phyloP scores from a whole-genome alignment of 2,113 vertebrate species.

The Macquaria ambigua region DNA sequence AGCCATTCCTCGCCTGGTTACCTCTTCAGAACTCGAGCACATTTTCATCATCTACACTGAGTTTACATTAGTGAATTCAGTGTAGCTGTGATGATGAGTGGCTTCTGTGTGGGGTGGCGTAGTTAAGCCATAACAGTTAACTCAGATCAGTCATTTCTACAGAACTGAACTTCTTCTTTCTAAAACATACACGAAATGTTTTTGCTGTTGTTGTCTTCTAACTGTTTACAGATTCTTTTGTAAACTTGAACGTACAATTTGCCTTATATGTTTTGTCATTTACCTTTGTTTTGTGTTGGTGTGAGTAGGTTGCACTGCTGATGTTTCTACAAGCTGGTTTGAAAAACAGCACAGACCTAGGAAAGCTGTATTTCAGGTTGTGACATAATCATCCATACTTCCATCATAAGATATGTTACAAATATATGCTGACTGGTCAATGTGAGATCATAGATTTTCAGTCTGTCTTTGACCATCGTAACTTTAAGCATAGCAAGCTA shows the following conservation, averaged over 20 bases:
- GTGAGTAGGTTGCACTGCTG: constrained; percentile 17
- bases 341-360: not conserved
- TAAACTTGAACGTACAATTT: constrained; percentile 41
- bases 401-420: constrained; percentile 7
- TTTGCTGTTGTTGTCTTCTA: constrained; percentile 76
- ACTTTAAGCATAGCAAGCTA: constrained; percentile 19
- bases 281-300: constrained; percentile 31
- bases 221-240: constrained; percentile 62
- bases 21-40: not conserved
- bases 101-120: not conserved
- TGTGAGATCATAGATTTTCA: not conserved
- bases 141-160: not conserved
- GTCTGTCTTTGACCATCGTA: not conserved
- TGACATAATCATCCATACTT: not conserved
- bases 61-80: not conserved
- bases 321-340: not conserved
- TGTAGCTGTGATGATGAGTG: not conserved
- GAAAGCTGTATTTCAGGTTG: not conserved
- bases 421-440: not conserved
- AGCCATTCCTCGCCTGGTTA: not conserved
- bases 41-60: constrained; percentile 13
- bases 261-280: constrained; percentile 62
- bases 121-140: constrained; percentile 2
- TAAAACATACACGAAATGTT: constrained; percentile 33
- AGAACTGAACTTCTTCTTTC: constrained; percentile 11